Conservation (phyloP, 2,113 vertebrate species). For the Riparia riparia region DNA sequence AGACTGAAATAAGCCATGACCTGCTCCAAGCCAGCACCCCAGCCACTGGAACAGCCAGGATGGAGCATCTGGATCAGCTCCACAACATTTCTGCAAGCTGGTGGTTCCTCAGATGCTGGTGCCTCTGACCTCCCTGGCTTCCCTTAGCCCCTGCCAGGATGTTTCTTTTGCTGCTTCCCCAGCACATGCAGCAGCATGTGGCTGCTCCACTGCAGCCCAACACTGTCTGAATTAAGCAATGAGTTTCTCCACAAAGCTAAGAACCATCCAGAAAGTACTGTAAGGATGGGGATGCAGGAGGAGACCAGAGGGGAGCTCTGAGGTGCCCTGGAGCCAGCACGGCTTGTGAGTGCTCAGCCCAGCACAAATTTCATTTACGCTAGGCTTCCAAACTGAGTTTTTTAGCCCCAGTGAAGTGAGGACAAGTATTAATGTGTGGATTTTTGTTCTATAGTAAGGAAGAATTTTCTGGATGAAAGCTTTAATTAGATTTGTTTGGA, state of each 20-base stretch:
- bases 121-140: neutral
- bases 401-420: constrained; percentile 42
- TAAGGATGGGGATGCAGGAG: neutral
- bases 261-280: neutral
- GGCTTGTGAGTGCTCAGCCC: neutral
- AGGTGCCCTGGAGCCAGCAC: neutral
- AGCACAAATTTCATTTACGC: neutral
- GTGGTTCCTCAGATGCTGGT: neutral
- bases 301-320: neutral
- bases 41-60: neutral
- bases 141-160: neutral
- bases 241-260: neutral
- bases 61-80: neutral
- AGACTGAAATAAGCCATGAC: neutral
- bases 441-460: constrained; percentile 43
- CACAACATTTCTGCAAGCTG: neutral
- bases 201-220: neutral
- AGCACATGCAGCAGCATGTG: neutral
- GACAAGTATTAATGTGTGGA: constrained; percentile 41
- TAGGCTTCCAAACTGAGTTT: neutral
- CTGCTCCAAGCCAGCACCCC: neutral
- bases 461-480: constrained; percentile 70
- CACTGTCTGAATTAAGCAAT: neutral
- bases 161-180: neutral
- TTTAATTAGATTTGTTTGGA: constrained; percentile 71